Percentiles rank a stretch among this genome's conserved stretches.
Evolutionary conservation across 2,113 vertebrate genomes (phyloP).

Genomic region (Notechis scutatus): DNA sequence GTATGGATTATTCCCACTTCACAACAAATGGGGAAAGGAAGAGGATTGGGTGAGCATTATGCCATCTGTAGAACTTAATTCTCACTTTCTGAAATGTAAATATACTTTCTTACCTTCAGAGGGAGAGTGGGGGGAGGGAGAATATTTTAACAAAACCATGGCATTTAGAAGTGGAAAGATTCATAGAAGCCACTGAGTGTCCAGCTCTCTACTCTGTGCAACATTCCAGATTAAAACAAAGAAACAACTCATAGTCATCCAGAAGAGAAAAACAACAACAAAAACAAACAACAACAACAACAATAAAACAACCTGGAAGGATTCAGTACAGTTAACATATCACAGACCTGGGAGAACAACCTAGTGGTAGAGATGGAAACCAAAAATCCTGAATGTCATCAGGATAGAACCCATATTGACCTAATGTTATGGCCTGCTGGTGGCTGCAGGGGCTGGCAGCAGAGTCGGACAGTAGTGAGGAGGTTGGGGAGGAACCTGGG

Average conservation of each 20-base stretch:
- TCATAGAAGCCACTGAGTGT: background rate
- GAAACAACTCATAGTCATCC: background rate
- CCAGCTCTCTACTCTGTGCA: background rate
- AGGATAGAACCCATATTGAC: background rate
- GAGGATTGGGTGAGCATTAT: background rate
- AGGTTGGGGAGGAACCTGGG: no score
- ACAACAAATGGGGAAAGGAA: background rate
- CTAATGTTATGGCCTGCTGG: no score
- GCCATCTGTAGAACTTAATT: background rate
- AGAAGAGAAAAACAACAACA: background rate
- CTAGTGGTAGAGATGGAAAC: background rate
- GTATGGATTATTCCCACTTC: background rate
- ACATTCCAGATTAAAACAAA: background rate
- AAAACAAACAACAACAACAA: background rate
- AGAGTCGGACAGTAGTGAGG: no score
- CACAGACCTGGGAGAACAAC: background rate
- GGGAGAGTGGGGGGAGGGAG: background rate
- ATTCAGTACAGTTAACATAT: background rate
- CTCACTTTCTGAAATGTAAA: background rate
- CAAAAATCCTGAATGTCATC: background rate
- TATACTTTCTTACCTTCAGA: background rate
- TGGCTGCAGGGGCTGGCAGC: no score
- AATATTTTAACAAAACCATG: background rate
- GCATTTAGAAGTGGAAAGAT: background rate
- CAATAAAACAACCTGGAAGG: background rate